Conservation (phyloP, 2,888 invertebrate species). For the Lasioglossum villosulum region DNA sequence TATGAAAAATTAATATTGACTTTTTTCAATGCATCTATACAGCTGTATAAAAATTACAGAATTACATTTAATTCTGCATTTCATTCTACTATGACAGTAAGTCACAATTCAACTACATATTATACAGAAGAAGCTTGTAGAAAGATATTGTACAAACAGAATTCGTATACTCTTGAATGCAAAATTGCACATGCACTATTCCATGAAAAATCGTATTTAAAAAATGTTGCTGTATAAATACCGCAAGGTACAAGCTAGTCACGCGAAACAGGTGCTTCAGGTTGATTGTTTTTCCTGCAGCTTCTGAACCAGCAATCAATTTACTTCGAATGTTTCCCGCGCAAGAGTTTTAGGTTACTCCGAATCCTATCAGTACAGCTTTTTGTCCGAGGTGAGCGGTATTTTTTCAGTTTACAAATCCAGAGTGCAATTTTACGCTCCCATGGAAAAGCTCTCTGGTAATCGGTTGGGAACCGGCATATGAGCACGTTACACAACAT, state of each 20-base stretch:
- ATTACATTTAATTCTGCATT: no score
- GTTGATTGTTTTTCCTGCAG: background rate
- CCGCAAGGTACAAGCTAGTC: background rate
- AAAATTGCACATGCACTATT: no score
- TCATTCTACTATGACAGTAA: no score
- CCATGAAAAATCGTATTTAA: background rate
- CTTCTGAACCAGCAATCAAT: background rate
- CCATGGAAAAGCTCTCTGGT: background rate
- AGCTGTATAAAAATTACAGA: no score
- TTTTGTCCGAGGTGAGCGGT: background rate
- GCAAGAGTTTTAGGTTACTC: background rate
- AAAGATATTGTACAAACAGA: background rate
- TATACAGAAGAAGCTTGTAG: background rate
- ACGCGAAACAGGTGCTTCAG: background rate
- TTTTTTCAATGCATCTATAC: no score
- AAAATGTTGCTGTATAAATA: background rate
- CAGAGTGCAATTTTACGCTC: background rate
- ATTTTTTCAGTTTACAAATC: conserved; percentile 15
- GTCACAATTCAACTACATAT: no score
- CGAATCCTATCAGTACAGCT: conserved; percentile 3
- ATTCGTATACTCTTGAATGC: background rate
- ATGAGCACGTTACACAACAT: background rate
- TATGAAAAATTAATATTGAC: no score
- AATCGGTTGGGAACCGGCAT: background rate
- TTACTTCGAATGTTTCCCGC: background rate